phyloP scores from a whole-genome alignment of 1,140 invertebrate genomes.

The Steinernema khuongi region DNA sequence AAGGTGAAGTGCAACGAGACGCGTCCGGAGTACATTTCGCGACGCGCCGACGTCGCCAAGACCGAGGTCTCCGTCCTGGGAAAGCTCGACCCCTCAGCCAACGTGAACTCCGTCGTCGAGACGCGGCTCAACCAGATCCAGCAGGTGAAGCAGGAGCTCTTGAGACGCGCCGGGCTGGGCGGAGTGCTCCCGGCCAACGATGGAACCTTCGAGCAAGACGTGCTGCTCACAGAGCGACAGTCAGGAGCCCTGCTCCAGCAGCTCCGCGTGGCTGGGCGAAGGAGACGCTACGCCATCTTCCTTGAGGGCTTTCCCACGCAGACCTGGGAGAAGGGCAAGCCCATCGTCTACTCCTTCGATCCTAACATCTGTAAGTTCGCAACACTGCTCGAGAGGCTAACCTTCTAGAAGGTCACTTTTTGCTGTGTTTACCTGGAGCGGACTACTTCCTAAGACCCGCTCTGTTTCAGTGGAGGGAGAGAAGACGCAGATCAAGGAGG shows the following conservation, averaged over 20 bases:
- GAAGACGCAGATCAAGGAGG: constrained; percentile 30
- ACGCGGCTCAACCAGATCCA: constrained; percentile 45
- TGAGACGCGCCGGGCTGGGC: constrained; percentile 39
- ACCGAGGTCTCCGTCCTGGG: background rate
- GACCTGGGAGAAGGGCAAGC: constrained; percentile 32
- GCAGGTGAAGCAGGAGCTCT: constrained; percentile 29
- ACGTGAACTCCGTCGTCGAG: constrained; percentile 23
- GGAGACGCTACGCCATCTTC: constrained; percentile 35
- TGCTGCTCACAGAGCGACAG: constrained; percentile 44
- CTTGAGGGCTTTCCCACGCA: constrained; percentile 28
- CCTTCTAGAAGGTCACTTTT: background rate
- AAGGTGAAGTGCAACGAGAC: background rate
- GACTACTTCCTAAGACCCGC: background rate
- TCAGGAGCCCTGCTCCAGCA: constrained; percentile 32
- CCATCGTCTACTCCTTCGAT: constrained; percentile 45
- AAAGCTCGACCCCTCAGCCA: background rate
- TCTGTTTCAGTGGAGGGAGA: constrained; percentile 35
- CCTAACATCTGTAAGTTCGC: constrained; percentile 30
- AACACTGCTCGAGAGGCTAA: background rate
- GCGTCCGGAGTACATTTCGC: background rate
- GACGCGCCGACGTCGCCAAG: background rate
- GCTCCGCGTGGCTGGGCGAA: background rate
- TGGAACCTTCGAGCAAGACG: constrained; percentile 47
- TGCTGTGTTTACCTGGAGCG: background rate
- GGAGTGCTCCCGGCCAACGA: constrained; percentile 44